A percentile compares a stretch with the other conserved stretches of the same genome.
These are phyloP conservation scores for Grallaria varia DNA, from an alignment of 2,113 vertebrate species.

Conservation along the genomic window DNA sequence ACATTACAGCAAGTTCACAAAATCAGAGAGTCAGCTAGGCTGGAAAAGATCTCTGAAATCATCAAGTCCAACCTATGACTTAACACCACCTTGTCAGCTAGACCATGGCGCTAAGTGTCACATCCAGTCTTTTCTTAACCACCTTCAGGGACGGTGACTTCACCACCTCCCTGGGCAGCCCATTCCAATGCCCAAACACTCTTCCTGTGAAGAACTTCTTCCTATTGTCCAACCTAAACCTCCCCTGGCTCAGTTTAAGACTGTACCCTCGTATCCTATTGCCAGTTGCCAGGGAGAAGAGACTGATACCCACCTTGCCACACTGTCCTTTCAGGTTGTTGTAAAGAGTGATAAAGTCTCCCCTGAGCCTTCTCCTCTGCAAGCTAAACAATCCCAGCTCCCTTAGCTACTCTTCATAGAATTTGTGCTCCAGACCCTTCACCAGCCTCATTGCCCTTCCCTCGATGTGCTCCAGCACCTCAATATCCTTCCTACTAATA, in stretches of 20 bases:
- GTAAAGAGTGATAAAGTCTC: background rate
- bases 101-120: background rate
- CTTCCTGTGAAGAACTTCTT: background rate
- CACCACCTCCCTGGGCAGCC: background rate
- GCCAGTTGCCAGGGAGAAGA: background rate
- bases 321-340: background rate
- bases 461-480: background rate
- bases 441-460: background rate
- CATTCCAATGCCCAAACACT: background rate
- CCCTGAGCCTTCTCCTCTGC: background rate
- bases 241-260: background rate
- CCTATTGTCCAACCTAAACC: background rate
- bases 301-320: background rate
- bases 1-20: background rate
- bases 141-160: background rate
- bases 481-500: background rate
- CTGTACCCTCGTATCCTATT: background rate
- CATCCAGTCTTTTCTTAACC: background rate
- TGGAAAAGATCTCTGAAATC: background rate
- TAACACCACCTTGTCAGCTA: background rate
- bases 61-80: background rate
- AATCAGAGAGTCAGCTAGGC: too few species aligned
- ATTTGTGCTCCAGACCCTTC: background rate
- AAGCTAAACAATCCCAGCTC: background rate
- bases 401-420: background rate